phyloP scores from a whole-genome alignment of 2,113 vertebrate genomes.

The Vombatus ursinus region DNA sequence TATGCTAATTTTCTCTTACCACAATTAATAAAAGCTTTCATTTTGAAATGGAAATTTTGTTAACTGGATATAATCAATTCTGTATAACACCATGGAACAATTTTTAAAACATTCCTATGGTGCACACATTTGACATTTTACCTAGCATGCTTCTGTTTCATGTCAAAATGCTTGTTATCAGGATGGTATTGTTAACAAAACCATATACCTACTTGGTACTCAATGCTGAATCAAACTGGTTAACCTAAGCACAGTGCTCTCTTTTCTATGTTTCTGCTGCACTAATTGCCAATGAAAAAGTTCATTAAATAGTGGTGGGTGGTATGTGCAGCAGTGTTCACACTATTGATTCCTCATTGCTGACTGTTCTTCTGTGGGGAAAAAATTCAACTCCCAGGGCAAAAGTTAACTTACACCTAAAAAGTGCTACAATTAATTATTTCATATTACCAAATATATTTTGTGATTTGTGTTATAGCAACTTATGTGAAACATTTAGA shows the following conservation, averaged over 20 bases:
- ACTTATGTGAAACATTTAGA: constrained; percentile 74
- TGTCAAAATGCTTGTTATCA: constrained; percentile 1
- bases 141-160: neutral
- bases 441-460: constrained; percentile 58
- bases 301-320: neutral
- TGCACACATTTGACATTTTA: constrained; percentile 3
- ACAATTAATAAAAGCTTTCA: constrained; percentile 5
- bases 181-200: constrained; percentile 19
- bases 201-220: constrained; percentile 56
- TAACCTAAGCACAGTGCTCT: constrained; percentile 51
- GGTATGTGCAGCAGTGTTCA: constrained; percentile 22
- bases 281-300: constrained; percentile 69
- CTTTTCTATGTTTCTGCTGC: constrained; percentile 72
- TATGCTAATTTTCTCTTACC: neutral
- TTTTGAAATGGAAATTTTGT: neutral
- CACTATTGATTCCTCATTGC: neutral
- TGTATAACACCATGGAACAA: constrained; percentile 1
- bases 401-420: constrained; percentile 42
- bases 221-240: constrained; percentile 86
- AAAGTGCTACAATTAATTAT: constrained; percentile 41
- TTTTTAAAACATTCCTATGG: constrained; percentile 54
- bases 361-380: neutral
- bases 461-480: constrained; percentile 70
- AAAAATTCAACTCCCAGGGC: constrained; percentile 48
- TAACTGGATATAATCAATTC: neutral